Evolutionary conservation across 2,888 invertebrate genomes (phyloP), one percentile per base, ranked within the genome.

Genomic region (Conus canariensis): DNA sequence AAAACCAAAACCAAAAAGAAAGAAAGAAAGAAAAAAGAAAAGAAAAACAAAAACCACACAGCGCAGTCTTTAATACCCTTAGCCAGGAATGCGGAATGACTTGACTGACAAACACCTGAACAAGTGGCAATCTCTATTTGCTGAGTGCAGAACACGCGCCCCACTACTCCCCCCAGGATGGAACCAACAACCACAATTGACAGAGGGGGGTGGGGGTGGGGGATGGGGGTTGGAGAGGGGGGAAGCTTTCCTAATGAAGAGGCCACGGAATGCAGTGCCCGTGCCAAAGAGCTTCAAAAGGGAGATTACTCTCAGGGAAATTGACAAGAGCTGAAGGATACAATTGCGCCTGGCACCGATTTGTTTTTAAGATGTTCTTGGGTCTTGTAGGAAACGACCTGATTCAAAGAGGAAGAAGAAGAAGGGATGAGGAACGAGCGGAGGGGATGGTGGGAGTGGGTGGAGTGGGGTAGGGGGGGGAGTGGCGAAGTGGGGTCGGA

Each of bases 251-350:
- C 56, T 82, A 45, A 82, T 82, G 82, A 82, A 82, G 58, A 83
- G 82, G 58, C 82, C 56, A 83, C 58, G 82, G 82, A 83, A 83
- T 83, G 82, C 22, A 83, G 56, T 22, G 22, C 82, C 22, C 19
- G 56, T 83, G 82, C 82, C 82, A 83, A 83, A 83, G 25, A 58
- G 82, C 58, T 58, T 83, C 82, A 83, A 83, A 83, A 58, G 56
- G 82, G 82, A 83, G 58, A 83, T 83, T 83, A 83, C 82, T 58
- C 58, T 58, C 19, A 83, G 9, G 82, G 82, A 58, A 80, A 80
- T 80, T 80, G 80, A 80, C 45, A 80, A 45, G 80, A 80, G 19
- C 82, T 58, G 82, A 58, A 83, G 82, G 82, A 83, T 83, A 83
- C 82, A 83, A 83, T 83, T 83, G 82, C 82, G 56, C 82, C 22